Evolutionary conservation across 2,888 invertebrate genomes (phyloP), one percentile per base, ranked within the genome.

Genomic region (Eilema depressum): DNA sequence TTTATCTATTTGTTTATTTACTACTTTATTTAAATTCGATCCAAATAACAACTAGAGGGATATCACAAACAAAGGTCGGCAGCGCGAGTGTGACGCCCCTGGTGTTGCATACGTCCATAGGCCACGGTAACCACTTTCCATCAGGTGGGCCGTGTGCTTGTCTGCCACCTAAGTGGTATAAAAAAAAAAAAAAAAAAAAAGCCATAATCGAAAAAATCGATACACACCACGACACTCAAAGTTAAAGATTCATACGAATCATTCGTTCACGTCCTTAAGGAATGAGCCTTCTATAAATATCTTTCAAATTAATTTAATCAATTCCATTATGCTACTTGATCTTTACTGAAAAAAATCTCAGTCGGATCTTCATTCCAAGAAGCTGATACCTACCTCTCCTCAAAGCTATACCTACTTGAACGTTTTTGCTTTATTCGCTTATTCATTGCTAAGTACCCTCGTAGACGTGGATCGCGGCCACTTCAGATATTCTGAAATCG

Each of bases 341-440:
- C 47, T 20, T 20, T 20, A 47, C 17, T 20, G 47, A 20, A 47
- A 47, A 47, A 25, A 41, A 41, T 7, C 37, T 63, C 20, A 11
- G 4, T 26, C 41, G 25, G 25, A 23, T 25, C 8, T 41, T 41
- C 41, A 41, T 63, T 25, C 53, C n/a, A 53, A 62, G 25, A 12
- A 37, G 23, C 37, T 26, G 53, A 68, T 33, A 33, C 33, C 28
- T 62, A 62, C 53, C 62, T 68, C 7, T 25, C 25, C 53, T 33
- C 5, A 30, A 62, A 63, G 53, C 20, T 33, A 17, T 53, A n/a
- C 53, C 17, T 62, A 33, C 68, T 68, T 37, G 63, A 68, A 68
- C 62, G 14, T 37, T 68, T 68, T 68, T 68, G 68, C 68, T 30
- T 68, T 56, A 62, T 68, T 63, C 56, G 68, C 68, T 62, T 68